Base-by-base conservation (phyloP, 2,888 invertebrate genomes). In the Drosophila buzzatii region DNA sequence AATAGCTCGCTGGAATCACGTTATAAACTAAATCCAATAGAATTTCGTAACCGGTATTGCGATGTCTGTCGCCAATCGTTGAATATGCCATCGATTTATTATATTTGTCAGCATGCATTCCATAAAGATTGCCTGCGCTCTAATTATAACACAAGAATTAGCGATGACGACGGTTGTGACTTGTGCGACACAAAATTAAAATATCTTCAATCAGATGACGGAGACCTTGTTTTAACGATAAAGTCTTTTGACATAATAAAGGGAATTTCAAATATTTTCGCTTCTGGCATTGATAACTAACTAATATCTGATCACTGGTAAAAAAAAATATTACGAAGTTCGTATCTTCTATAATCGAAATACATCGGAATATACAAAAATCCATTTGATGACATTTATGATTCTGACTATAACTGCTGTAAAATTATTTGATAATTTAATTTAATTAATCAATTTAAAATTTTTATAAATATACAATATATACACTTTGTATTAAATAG, bases 21-120 rank as follows among this genome's bases (percentile, higher is more conserved):
- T n/a, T 85, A 70, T 47, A 67, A 61, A 33, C 58, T 51, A 4
- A 82, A 76, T 55, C 88, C 91, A 18, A 85, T 91, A 20, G 91
- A 91, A 47, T 91, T 89, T 60, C 87, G 91, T 0, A 87, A 86
- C 52, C 88, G 76, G 41, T 65, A 47, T 42, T 91, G 91, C 57
- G 85, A 83, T 59, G 79, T 77, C 12, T 91, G 91, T 44, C 77
- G 74, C 7, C 80, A 83, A 65, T 49, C 65, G 0, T 73, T 91
- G 23, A 65, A 75, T 10, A 72, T 70, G 51, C 86, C 90, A 0
- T 56, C 84, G 0, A 23, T 89, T 18, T 89, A 80, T 70, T 91
- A 83, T 49, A 55, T 90, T 27, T 91, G 91, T 44, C 90, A 91
- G 57, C 91, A 91, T 69, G 76, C 88, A 2, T 91, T 80, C 41